Percentiles rank a stretch among this genome's conserved stretches.
These are phyloP conservation scores for Latrodectus hesperus DNA, from an alignment of 2,888 invertebrate genomes.

Conservation along the genomic window DNA sequence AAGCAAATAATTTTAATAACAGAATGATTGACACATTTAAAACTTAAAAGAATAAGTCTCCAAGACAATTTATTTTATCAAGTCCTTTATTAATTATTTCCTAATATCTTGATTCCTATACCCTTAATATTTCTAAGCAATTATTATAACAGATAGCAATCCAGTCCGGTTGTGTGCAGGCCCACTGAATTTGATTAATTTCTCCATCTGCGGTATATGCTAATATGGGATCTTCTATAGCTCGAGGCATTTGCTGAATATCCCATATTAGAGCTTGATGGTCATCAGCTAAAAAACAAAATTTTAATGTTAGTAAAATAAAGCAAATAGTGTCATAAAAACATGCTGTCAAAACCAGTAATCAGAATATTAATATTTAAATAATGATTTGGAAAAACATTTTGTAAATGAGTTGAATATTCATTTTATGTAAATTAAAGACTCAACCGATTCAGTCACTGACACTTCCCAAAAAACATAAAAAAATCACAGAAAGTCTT, in stretches of 20 bases:
- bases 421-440: too few species aligned
- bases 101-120: constrained; percentile 78
- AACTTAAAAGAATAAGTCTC: neutral
- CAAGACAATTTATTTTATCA: constrained; percentile 52
- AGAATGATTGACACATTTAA: too few species aligned
- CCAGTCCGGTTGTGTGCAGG: constrained; percentile 99
- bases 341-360: too few species aligned
- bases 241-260: constrained; percentile 99
- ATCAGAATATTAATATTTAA: too few species aligned
- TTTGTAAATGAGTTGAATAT: too few species aligned
- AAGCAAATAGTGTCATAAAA: neutral
- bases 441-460: too few species aligned
- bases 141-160: constrained; percentile 99
- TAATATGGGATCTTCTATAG: constrained; percentile 99
- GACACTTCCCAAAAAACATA: too few species aligned
- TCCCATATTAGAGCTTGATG: constrained; percentile 99
- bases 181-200: constrained; percentile 99
- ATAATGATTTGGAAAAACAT: too few species aligned
- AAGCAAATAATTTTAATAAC: too few species aligned
- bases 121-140: constrained; percentile 96
- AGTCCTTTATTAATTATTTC: constrained; percentile 60
- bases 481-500: too few species aligned
- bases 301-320: neutral
- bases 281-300: constrained; percentile 85
- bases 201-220: constrained; percentile 99